Evolutionary conservation across 37 sponge, comb jelly and placozoan species (phyloP).

Genomic region (Beroe ovata): DNA sequence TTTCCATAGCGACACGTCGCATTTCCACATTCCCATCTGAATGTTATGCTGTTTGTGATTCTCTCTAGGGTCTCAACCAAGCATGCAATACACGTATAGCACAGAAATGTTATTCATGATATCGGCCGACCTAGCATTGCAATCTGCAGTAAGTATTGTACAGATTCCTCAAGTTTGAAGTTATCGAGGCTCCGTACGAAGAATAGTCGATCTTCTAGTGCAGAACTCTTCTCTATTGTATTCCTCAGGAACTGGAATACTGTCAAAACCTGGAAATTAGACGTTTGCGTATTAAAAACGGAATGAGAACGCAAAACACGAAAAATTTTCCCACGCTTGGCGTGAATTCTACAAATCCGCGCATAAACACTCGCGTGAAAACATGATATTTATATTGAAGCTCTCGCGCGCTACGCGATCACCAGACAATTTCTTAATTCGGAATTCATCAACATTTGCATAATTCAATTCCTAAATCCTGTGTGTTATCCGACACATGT

Average conservation of each 20-base stretch:
- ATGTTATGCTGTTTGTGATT: no score
- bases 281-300: no score
- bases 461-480: no score
- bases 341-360: not conserved
- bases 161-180: not conserved
- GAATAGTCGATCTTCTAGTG: not conserved
- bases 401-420: not conserved
- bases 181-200: not conserved
- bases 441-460: no score
- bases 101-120: no score
- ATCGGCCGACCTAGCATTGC: not conserved
- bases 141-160: not conserved
- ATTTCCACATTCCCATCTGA: not conserved
- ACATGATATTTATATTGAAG: not conserved
- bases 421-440: not conserved
- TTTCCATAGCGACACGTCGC: not conserved
- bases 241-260: constrained; percentile 5
- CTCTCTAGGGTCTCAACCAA: no score
- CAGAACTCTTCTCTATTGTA: not conserved
- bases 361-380: not conserved
- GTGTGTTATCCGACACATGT: no score
- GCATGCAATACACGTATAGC: no score
- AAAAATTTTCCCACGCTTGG: not conserved
- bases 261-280: not conserved
- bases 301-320: no score